phyloP scores from a whole-genome alignment of 2,113 vertebrate genomes.

The Eptesicus fuscus region DNA sequence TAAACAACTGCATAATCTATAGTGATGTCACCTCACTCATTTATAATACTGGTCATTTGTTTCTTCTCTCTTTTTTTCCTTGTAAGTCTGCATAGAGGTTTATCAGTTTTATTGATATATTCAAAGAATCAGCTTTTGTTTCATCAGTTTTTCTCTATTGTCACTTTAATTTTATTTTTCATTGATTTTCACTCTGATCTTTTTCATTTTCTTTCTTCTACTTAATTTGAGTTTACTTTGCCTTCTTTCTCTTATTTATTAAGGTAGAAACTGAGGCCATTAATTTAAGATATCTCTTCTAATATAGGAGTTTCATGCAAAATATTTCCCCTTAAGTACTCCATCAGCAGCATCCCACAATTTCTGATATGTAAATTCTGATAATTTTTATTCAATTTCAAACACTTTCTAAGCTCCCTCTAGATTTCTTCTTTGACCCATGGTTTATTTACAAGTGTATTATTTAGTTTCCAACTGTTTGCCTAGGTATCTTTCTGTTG shows the following conservation, averaged over 20 bases:
- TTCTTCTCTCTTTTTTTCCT: not conserved
- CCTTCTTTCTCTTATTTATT: not conserved
- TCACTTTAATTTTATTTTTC: not conserved
- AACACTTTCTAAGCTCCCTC: not conserved
- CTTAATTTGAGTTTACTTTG: not conserved
- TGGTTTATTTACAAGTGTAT: not conserved
- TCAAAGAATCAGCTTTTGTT: not conserved
- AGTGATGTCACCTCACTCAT: not conserved
- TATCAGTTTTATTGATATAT: not conserved
- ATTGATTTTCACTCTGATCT: not conserved
- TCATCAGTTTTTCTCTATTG: not conserved
- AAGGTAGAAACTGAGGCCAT: not conserved
- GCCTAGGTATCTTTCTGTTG: not conserved
- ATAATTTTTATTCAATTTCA: not conserved
- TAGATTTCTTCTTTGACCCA: not conserved
- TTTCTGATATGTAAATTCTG: too few species aligned
- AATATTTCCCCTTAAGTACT: too few species aligned
- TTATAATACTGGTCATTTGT: not conserved
- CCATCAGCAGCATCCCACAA: not conserved
- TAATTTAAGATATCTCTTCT: not conserved
- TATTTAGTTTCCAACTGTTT: not conserved
- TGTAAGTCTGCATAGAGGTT: not conserved
- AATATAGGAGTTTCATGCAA: not conserved
- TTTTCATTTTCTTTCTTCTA: not conserved
- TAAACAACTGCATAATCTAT: not conserved